phyloP scores from a whole-genome alignment of 2,113 vertebrate species.

The Cyphomyrus plagiostoma region DNA sequence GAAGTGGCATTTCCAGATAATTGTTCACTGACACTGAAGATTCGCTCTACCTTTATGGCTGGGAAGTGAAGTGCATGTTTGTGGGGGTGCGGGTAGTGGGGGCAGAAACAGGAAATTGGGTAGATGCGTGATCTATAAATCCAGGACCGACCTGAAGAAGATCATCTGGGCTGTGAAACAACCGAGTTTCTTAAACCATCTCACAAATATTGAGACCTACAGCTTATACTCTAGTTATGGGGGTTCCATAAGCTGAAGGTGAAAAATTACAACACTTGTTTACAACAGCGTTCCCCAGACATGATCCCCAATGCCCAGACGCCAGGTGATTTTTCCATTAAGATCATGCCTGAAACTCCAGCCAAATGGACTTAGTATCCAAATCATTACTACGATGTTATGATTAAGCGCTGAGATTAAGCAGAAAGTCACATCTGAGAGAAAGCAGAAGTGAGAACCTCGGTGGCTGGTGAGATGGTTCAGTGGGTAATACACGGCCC shows the following conservation, averaged over 20 bases:
- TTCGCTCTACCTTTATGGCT: background rate
- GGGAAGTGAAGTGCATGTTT: background rate
- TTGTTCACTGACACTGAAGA: constrained; percentile 34
- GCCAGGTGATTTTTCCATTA: background rate
- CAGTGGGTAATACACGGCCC: background rate
- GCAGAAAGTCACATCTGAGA: background rate
- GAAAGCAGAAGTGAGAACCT: background rate
- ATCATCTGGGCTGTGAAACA: constrained; percentile 27
- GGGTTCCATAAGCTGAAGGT: background rate
- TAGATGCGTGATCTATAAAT: background rate
- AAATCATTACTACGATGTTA: background rate
- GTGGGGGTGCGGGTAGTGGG: background rate
- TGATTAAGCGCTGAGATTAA: background rate
- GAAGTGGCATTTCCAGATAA: constrained; percentile 44
- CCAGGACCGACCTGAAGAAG: background rate
- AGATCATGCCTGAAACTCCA: background rate
- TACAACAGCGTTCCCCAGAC: background rate
- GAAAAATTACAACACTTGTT: background rate
- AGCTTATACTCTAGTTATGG: constrained; percentile 33
- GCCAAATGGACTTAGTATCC: background rate
- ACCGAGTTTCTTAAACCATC: constrained; percentile 25
- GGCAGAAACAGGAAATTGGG: constrained; percentile 21
- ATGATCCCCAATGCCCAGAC: background rate
- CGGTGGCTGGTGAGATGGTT: background rate
- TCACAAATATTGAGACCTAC: background rate